phyloP scores from a whole-genome alignment of 2,888 invertebrate genomes.

The Sphinx pinastri region DNA sequence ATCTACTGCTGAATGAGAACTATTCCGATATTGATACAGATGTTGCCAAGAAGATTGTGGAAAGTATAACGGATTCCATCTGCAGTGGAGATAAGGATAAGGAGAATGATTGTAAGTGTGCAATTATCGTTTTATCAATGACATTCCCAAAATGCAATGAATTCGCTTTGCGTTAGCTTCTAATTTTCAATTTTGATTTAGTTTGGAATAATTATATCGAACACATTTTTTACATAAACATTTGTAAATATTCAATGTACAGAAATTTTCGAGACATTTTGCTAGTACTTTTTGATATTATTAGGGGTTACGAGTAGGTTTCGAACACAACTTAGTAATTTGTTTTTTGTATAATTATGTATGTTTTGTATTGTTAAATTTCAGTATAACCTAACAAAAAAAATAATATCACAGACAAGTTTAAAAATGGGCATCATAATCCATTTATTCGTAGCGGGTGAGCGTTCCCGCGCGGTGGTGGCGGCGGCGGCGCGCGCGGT shows the following conservation, averaged over 20 bases:
- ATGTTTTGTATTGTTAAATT: too few species aligned
- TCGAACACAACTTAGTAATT: too few species aligned
- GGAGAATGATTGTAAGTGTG: constrained; percentile 85
- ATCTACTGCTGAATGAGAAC: constrained; percentile 71
- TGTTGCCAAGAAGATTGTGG: constrained; percentile 96
- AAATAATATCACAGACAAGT: too few species aligned
- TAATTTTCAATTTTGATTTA: background rate
- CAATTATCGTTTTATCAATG: background rate
- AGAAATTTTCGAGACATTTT: too few species aligned
- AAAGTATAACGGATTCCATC: constrained; percentile 92
- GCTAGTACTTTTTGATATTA: too few species aligned
- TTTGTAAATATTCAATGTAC: background rate
- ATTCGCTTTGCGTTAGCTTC: background rate
- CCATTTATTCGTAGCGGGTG: constrained; percentile 82
- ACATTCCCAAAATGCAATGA: background rate
- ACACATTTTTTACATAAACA: background rate
- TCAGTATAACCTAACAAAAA: too few species aligned
- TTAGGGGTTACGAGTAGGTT: too few species aligned
- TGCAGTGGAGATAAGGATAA: constrained; percentile 88
- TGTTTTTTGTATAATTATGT: too few species aligned
- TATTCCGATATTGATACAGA: constrained; percentile 88
- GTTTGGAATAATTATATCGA: background rate
- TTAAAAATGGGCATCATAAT: too few species aligned
- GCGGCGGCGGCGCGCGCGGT: constrained; percentile 95
- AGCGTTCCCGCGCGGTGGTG: constrained; percentile 94